These are phyloP conservation scores for Rhorus exstirpatorius DNA, from an alignment of 2,888 invertebrate genomes.

Conservation along the genomic window DNA sequence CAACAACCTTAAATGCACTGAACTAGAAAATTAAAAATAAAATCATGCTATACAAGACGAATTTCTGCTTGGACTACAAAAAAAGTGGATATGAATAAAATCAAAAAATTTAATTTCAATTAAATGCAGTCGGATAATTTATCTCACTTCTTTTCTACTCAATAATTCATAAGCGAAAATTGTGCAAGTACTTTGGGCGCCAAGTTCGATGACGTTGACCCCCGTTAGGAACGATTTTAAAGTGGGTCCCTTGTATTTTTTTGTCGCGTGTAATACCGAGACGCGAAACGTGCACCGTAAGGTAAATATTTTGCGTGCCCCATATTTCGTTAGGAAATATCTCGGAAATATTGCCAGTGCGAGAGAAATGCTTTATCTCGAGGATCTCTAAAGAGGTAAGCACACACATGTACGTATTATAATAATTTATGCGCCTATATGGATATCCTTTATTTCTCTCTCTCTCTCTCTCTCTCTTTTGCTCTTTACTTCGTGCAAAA, in stretches of 20 bases:
- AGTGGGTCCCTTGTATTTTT: slow-evolving; percentile 44
- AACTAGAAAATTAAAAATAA: too few relatives aligned
- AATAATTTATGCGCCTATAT: slow-evolving; percentile 44
- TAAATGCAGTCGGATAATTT: background rate
- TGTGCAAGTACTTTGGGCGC: background rate
- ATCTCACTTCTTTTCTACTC: background rate
- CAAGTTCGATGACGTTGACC: slow-evolving; percentile 55
- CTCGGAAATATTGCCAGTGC: slow-evolving; percentile 15
- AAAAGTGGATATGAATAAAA: background rate
- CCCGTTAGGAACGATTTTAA: slow-evolving; percentile 48
- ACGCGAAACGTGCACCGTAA: slow-evolving; percentile 60
- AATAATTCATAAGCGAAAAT: background rate
- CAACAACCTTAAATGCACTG: too few relatives aligned
- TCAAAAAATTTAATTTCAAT: background rate
- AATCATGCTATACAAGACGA: too few relatives aligned
- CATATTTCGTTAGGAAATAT: slow-evolving; percentile 59
- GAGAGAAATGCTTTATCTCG: slow-evolving; percentile 58
- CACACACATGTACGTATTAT: slow-evolving; percentile 57
- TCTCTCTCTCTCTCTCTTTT: background rate
- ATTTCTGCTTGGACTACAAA: too few relatives aligned
- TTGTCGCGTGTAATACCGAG: slow-evolving; percentile 38
- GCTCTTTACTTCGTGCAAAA: background rate
- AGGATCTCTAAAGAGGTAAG: slow-evolving; percentile 63
- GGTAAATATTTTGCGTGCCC: slow-evolving; percentile 66
- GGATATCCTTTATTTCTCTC: slow-evolving; percentile 9